Evolutionary conservation across 2,797 vertebrate genomes (phyloP).

Genomic region (Sciurus carolinensis): DNA sequence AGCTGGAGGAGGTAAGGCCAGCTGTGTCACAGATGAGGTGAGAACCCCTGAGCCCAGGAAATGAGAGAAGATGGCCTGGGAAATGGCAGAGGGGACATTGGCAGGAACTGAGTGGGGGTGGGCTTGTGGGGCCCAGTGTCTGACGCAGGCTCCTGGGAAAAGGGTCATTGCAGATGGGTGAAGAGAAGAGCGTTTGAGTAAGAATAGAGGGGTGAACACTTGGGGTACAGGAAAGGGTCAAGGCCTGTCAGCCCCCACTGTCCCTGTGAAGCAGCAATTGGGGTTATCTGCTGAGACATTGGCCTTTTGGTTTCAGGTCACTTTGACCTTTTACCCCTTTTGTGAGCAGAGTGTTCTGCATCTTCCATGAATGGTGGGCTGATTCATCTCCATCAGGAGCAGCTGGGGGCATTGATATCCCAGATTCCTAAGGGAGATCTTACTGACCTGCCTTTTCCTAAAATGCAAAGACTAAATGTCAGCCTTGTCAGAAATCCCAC

Average conservation of each 20-base stretch:
- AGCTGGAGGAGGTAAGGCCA: neutral
- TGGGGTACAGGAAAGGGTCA: neutral
- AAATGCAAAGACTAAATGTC: neutral
- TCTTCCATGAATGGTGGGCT: neutral
- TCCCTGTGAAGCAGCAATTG: neutral
- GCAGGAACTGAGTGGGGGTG: neutral
- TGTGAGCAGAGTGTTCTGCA: neutral
- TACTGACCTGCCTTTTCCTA: neutral
- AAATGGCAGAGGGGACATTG: neutral
- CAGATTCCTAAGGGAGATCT: neutral
- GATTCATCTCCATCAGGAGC: neutral
- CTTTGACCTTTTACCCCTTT: neutral
- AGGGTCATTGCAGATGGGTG: neutral
- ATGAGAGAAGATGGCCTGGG: neutral
- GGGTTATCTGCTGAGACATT: neutral
- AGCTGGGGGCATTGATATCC: neutral
- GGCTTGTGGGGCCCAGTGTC: neutral
- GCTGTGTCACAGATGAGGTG: no score
- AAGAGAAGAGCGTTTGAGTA: neutral
- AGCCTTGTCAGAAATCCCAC: neutral
- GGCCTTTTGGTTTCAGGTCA: neutral
- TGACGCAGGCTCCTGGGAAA: neutral
- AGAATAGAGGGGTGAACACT: neutral
- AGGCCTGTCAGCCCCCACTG: neutral
- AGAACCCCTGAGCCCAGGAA: no score